These are phyloP conservation scores for Botia kubotai DNA, from an alignment of 2,797 vertebrate species.

Conservation along the genomic window DNA sequence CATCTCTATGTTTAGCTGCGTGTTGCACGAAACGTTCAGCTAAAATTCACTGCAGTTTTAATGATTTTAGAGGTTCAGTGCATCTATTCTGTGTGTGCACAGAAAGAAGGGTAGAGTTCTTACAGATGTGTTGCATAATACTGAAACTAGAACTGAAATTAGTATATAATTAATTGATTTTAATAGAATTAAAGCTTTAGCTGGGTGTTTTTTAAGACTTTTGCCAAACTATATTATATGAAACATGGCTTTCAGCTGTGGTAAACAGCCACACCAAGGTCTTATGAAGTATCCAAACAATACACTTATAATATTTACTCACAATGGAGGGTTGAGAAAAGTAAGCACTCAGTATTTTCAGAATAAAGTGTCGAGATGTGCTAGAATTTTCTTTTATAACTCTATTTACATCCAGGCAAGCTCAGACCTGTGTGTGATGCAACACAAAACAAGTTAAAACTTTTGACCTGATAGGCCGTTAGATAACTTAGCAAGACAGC, in stretches of 20 bases:
- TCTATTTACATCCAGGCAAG: slow-evolving; percentile 32
- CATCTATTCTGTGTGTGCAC: background rate
- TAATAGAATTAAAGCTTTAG: background rate
- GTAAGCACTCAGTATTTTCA: background rate
- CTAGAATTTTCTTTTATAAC: slow-evolving; percentile 9
- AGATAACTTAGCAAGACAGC: slow-evolving; percentile 12
- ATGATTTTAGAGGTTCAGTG: background rate
- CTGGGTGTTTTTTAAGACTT: background rate
- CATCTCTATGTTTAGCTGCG: slow-evolving; percentile 1
- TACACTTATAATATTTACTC: background rate
- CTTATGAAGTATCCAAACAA: background rate
- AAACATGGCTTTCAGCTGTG: background rate
- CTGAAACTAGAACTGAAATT: background rate
- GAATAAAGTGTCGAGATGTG: background rate
- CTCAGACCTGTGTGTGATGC: slow-evolving; percentile 50
- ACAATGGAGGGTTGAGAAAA: background rate
- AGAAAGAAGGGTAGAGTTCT: background rate
- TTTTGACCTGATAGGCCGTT: background rate
- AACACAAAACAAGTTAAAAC: slow-evolving; percentile 39
- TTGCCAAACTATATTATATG: background rate
- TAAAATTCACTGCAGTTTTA: background rate
- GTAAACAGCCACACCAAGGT: background rate
- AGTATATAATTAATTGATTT: background rate
- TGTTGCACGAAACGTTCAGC: background rate
- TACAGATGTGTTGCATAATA: background rate